Conservation (phyloP, 2,888 invertebrate genomes). For the Amblyjoppa fuscipennis region DNA sequence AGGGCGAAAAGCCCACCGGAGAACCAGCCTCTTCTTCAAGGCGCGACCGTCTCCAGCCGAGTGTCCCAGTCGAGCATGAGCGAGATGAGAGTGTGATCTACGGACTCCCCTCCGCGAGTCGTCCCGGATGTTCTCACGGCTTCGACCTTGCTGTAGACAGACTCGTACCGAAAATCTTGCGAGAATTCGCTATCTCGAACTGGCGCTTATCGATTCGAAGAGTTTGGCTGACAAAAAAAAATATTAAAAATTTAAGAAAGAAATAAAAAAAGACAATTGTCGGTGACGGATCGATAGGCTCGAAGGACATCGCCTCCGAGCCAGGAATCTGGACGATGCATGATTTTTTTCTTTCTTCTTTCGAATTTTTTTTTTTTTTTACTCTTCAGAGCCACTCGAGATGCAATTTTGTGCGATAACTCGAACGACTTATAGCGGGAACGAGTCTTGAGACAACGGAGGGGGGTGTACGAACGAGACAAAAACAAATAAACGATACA, state of each 20-base stretch:
- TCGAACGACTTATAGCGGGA: slow-evolving; percentile 51
- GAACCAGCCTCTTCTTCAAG: slow-evolving; percentile 86
- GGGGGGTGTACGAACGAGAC: slow-evolving; percentile 64
- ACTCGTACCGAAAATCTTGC: slow-evolving; percentile 59
- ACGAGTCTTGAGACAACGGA: slow-evolving; percentile 69
- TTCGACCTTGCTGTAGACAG: slow-evolving; percentile 80
- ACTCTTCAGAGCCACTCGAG: slow-evolving; percentile 12
- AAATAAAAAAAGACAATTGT: slow-evolving; percentile 27
- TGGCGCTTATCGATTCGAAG: slow-evolving; percentile 28
- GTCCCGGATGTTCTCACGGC: slow-evolving; percentile 83
- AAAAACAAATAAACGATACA: slow-evolving; percentile 14
- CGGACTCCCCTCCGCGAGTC: slow-evolving; percentile 83
- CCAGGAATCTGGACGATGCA: background rate
- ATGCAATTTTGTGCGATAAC: slow-evolving; percentile 44
- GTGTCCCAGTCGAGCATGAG: slow-evolving; percentile 94
- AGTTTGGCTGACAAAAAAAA: slow-evolving; percentile 14
- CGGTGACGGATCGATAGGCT: background rate
- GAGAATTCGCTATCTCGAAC: slow-evolving; percentile 37
- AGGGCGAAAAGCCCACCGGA: slow-evolving; percentile 87
- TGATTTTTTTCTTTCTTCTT: background rate
- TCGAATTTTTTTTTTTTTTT: background rate
- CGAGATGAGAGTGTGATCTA: slow-evolving; percentile 95
- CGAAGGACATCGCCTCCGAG: background rate
- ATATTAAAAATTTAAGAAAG: background rate
- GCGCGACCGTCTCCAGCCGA: slow-evolving; percentile 86